Base-by-base conservation (phyloP, 1,140 invertebrate genomes). In the Cheumatopsyche charites region DNA sequence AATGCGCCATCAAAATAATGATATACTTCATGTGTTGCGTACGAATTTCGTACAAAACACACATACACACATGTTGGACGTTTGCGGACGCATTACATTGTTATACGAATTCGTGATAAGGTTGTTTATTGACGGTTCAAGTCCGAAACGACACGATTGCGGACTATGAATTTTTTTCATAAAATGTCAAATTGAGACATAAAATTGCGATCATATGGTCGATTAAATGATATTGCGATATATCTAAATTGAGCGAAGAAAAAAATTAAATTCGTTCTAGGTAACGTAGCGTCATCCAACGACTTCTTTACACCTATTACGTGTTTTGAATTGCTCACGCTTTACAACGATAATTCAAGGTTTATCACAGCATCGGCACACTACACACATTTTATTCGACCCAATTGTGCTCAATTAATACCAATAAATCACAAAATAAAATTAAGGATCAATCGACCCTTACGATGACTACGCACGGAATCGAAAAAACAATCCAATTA, bases 1-100 rank as follows among this genome's bases (percentile, higher is more conserved):
- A 63, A 63, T 15, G 43, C 43, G 23, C 21, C 43, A 66, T 66
- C 63, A 66, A 66, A 66, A 66, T 66, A 45, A 45, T 66, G 41
- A 66, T 66, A 7, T 65, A 43, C 41, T 9, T 36, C 43, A 26
- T 47, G 47, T 26, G 21, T 42, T 41, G 42, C 42, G 42, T 23
- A 63, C 29, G 42, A 41, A 41, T 45, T 41, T 42, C 21, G 4
- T 7, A n/a, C 52, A 58, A 15, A 23, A 58, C 52, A 58, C 23
- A 61, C 23, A n/a, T n/a, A 58, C 52, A 58, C 23, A 61, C 21
- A 17, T 61, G 55, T 61, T 25, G 15, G 17, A 25, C 5, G 6
- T 13, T 4, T 9, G 29, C 3, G 29, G 9, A 36, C 9, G 13
- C 13, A 49, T 21, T 13, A 49, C 4, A 49, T 21, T 15, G 13